Percentiles rank a stretch among this genome's conserved stretches.
These are phyloP conservation scores for Podarcis lilfordi DNA, from an alignment of 2,797 vertebrate genomes.

Conservation along the genomic window DNA sequence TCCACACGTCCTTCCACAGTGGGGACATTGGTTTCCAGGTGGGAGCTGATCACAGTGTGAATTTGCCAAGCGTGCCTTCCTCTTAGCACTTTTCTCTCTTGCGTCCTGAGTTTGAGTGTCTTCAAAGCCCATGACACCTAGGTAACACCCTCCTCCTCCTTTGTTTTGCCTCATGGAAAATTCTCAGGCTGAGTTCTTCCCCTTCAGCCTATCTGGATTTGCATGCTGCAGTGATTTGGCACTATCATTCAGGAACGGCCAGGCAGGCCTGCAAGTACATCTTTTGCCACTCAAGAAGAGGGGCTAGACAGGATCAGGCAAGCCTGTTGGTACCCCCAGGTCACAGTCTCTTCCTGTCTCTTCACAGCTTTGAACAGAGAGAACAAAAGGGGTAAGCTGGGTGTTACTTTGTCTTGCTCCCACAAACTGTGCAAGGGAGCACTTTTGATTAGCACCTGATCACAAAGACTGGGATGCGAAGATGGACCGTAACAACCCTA, in stretches of 20 bases:
- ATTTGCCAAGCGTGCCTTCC: too few relatives aligned
- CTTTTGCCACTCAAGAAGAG: neutral
- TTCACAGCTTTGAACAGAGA: neutral
- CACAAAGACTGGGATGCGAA: neutral
- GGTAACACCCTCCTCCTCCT: too few relatives aligned
- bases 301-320: neutral
- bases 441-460: neutral
- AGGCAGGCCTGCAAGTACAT: neutral
- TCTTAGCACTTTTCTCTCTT: too few relatives aligned
- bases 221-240: neutral
- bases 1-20: too few relatives aligned
- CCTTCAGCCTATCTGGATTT: neutral
- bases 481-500: too few relatives aligned
- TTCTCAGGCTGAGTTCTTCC: neutral
- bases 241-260: neutral
- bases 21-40: too few relatives aligned
- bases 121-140: too few relatives aligned
- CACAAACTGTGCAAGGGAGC: too few relatives aligned
- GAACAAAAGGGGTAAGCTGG: neutral
- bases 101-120: too few relatives aligned
- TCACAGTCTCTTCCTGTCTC: neutral
- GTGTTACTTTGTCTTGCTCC: neutral
- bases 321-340: neutral
- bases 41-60: too few relatives aligned
- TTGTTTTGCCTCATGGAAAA: neutral